Base-by-base conservation (phyloP, 2,888 invertebrate genomes). In the Pristionchus exspectatus region DNA sequence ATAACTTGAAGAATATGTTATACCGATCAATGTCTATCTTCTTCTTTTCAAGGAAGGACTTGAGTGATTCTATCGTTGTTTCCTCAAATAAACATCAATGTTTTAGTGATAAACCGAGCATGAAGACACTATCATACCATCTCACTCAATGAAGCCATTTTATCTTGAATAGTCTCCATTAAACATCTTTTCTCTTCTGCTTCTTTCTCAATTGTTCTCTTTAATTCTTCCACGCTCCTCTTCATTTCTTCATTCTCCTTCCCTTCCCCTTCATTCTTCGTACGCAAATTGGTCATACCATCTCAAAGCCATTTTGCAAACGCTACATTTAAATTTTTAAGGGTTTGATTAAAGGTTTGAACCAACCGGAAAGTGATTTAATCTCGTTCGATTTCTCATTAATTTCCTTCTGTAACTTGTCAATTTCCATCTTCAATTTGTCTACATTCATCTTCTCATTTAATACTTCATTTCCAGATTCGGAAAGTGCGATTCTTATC, bases 231-330 rank as follows among this genome's bases (percentile, higher is more conserved):
- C 74, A 74, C 0, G 12, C 33, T 74, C 16, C 27, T 74, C 18
- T 83, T 50, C 54, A 83, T 50, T 50, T 83, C 81, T 50, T 83
- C 50, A 44, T 83, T 50, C 33, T 83, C 33, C 16, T 83, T 83
- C 27, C 81, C 81, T 83, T 83, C 27, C 44, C 27, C 50, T 50
- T 83, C 81, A n/a, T 24, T 83, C n/a, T 83, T 54, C 50, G n/a
- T 50, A 14, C 50, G 44, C 14, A 50, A 24, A 83, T 50, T 14
- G 10, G 81, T 2, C n/a, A 50, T 18, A 10, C 24, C 50, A 83
- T 50, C 44, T 44, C 16, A 50, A 50, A 50, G 33, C 33, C 38
- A 50, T 50, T 50, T 50, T 7, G 44, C 44, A 50, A 50, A 50
- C 44, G 10, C 12, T 50, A 50, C 10, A 50, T 12, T 50, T 50